Evolutionary conservation across 2,888 invertebrate species (phyloP).

Genomic region (Congeria kusceri): DNA sequence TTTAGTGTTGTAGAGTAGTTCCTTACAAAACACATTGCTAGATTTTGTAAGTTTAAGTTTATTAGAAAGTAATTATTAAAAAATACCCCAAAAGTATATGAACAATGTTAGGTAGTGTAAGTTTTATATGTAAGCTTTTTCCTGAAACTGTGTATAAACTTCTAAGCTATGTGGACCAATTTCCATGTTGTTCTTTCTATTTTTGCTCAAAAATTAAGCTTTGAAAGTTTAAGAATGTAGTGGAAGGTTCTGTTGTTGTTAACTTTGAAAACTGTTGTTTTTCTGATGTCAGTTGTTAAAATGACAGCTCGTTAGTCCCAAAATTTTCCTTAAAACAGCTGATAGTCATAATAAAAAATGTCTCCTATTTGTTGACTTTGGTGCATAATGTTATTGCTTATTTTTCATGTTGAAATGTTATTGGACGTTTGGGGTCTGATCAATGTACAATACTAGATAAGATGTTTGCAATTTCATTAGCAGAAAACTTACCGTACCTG

Average conservation of each 20-base stretch:
- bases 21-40: not conserved
- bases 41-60: conserved; percentile 11
- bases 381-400: conserved; percentile 40
- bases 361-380: conserved; percentile 17
- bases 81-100: not conserved
- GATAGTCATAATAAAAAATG: not conserved
- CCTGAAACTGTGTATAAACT: not conserved
- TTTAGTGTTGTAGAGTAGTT: too few relatives aligned
- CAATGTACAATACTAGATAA: not conserved
- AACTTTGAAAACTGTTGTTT: not conserved
- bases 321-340: not conserved
- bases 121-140: not conserved
- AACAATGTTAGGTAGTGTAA: not conserved
- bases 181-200: not conserved
- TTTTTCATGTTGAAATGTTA: conserved; percentile 10
- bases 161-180: conserved; percentile 4
- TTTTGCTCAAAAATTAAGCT: conserved; percentile 9
- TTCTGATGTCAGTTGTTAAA: not conserved
- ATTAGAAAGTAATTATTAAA: too few relatives aligned
- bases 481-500: too few relatives aligned
- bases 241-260: not conserved
- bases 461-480: too few relatives aligned
- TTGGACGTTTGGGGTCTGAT: not conserved
- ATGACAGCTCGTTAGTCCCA: not conserved
- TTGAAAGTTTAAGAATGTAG: not conserved